Evolutionary conservation across 2,888 invertebrate genomes (phyloP).

Genomic region (Linnaemya tessellans): DNA sequence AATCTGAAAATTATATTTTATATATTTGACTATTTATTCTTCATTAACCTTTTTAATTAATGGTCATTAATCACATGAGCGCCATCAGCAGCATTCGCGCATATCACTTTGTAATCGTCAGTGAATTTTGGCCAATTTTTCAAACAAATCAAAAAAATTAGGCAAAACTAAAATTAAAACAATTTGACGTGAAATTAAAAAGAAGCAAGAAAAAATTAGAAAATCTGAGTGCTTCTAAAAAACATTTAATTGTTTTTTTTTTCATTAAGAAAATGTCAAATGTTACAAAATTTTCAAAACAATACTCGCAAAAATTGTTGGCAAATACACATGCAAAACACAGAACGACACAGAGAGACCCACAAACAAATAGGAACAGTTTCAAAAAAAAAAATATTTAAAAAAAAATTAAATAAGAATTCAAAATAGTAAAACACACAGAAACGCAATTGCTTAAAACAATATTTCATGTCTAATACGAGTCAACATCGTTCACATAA

Average conservation of each 20-base stretch:
- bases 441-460: constrained; percentile 28
- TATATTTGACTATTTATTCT: neutral
- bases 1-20: neutral
- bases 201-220: neutral
- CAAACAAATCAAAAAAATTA: neutral
- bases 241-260: neutral
- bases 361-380: constrained; percentile 5
- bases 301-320: constrained; percentile 34
- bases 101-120: constrained; percentile 18
- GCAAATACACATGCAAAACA: neutral
- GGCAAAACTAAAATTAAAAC: constrained; percentile 3
- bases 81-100: neutral
- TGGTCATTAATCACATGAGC: constrained; percentile 34
- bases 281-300: constrained; percentile 46
- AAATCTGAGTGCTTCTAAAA: neutral
- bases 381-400: constrained; percentile 51
- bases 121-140: constrained; percentile 30
- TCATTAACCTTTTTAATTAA: constrained; percentile 40
- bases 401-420: neutral
- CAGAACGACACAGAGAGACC: neutral
- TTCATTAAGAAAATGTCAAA: constrained; percentile 60
- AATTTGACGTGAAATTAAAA: constrained; percentile 36
- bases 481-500: constrained; percentile 20
- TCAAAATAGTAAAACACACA: constrained; percentile 1
- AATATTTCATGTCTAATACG: constrained; percentile 44